A percentile compares a stretch with the other conserved stretches of the same genome.
Evolutionary conservation across 1,140 invertebrate species (phyloP).

Genomic region (Polypedilum vanderplanki): DNA sequence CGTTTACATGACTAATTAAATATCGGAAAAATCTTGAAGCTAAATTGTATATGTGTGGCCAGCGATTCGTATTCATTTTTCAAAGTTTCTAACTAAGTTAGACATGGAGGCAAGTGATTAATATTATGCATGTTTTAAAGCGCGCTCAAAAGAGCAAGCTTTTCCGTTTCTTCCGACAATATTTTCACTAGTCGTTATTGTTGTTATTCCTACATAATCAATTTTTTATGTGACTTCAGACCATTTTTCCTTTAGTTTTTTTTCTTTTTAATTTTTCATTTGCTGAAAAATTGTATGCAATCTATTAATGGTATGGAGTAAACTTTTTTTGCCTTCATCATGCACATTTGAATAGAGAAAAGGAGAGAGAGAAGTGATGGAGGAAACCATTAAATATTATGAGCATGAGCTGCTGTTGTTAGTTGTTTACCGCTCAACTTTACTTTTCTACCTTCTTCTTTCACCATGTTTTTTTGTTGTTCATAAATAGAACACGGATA

Average conservation of each 20-base stretch:
- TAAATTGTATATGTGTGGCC: constrained; percentile 6
- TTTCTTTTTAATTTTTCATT: not conserved
- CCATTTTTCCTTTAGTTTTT: not conserved
- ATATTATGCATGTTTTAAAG: constrained; percentile 1
- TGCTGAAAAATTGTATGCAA: constrained; percentile 18
- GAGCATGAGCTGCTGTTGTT: not conserved
- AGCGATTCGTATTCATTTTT: not conserved
- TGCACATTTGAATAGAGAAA: not conserved
- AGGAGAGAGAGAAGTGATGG: not conserved
- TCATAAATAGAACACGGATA: not conserved
- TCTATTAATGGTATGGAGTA: not conserved
- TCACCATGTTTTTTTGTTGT: not conserved
- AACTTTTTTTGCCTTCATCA: not conserved
- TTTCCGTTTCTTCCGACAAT: not conserved
- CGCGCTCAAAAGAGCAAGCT: not conserved
- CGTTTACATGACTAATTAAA: constrained; percentile 6
- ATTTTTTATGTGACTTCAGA: not conserved
- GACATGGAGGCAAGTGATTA: not conserved
- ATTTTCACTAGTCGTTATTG: not conserved
- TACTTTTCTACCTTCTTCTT: not conserved
- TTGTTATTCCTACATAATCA: not conserved
- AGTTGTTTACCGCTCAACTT: constrained; percentile 6
- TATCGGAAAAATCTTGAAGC: not conserved
- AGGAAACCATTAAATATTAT: constrained; percentile 19
- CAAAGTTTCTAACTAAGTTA: not conserved